These are phyloP conservation scores for Procambarus virginalis DNA, from an alignment of 1,140 invertebrate genomes.

Conservation along the genomic window DNA sequence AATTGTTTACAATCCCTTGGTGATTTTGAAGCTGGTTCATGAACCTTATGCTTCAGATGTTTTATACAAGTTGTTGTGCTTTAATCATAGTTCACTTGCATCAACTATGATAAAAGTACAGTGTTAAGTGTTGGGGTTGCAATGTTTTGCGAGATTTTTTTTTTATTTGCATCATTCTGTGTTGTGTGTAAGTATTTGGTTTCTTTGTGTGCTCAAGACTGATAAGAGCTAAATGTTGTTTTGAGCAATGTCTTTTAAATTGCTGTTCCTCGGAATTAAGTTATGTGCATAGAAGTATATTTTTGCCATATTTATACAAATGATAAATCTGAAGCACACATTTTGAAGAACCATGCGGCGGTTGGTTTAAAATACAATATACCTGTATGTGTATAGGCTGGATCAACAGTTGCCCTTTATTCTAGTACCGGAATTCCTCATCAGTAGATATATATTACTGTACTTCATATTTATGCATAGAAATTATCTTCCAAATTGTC, in stretches of 20 bases:
- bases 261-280: slow-evolving; percentile 8
- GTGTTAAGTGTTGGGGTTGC: not conserved
- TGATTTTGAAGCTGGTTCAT: too few relatives aligned
- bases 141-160: not conserved
- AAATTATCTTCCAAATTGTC: too few relatives aligned
- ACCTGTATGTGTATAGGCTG: not conserved
- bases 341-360: slow-evolving; percentile 3
- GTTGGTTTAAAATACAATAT: too few relatives aligned
- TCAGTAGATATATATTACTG: too few relatives aligned
- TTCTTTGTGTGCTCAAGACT: not conserved
- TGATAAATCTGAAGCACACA: not conserved
- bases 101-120: not conserved
- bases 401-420: not conserved
- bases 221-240: not conserved
- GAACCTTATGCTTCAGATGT: not conserved
- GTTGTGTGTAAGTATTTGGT: not conserved
- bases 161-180: not conserved
- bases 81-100: not conserved
- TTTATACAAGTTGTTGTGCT: not conserved
- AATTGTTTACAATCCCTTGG: not conserved
- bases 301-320: slow-evolving; percentile 36
- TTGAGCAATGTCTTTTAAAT: not conserved
- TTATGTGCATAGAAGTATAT: slow-evolving; percentile 40
- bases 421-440: too few relatives aligned
- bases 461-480: too few relatives aligned